Evolutionary conservation across 2,888 invertebrate species (phyloP).

Genomic region (Beris morrisii): DNA sequence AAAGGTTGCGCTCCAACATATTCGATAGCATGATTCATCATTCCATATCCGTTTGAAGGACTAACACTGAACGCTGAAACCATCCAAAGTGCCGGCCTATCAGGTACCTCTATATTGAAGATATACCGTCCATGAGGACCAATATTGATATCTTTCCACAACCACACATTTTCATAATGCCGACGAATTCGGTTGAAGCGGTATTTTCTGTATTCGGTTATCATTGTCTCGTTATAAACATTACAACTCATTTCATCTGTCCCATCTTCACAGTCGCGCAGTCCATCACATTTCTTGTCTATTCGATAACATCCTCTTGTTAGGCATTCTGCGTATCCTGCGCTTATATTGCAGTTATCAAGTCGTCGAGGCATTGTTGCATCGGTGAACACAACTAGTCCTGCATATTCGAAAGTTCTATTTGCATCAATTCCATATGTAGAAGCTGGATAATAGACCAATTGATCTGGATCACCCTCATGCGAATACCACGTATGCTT

Average conservation of each 20-base stretch:
- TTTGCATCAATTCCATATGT: conserved; percentile 93
- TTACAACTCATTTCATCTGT: conserved; percentile 82
- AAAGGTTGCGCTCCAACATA: conserved; percentile 90
- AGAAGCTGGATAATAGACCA: conserved; percentile 85
- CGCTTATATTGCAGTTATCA: conserved; percentile 70
- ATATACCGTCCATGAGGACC: conserved; percentile 88
- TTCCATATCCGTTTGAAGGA: conserved; percentile 81
- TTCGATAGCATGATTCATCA: conserved; percentile 77
- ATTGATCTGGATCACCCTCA: conserved; percentile 80
- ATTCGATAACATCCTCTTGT: conserved; percentile 77
- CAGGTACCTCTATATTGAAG: conserved; percentile 83
- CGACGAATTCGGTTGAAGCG: conserved; percentile 86
- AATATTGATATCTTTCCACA: conserved; percentile 93
- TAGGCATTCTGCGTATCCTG: conserved; percentile 78
- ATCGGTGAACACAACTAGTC: conserved; percentile 88
- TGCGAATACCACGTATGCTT: conserved; percentile 83
- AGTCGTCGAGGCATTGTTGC: conserved; percentile 72
- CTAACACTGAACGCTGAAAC: conserved; percentile 91
- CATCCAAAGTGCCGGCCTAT: conserved; percentile 88
- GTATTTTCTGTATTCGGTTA: conserved; percentile 72
- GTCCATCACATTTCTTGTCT: conserved; percentile 76
- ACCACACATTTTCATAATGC: conserved; percentile 93
- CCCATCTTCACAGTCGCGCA: conserved; percentile 78
- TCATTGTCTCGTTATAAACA: conserved; percentile 66
- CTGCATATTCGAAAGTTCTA: conserved; percentile 88